A percentile compares a stretch with the other conserved stretches of the same genome.
These are phyloP conservation scores for Pterocles gutturalis DNA, from an alignment of 2,113 vertebrate genomes.

Conservation along the genomic window DNA sequence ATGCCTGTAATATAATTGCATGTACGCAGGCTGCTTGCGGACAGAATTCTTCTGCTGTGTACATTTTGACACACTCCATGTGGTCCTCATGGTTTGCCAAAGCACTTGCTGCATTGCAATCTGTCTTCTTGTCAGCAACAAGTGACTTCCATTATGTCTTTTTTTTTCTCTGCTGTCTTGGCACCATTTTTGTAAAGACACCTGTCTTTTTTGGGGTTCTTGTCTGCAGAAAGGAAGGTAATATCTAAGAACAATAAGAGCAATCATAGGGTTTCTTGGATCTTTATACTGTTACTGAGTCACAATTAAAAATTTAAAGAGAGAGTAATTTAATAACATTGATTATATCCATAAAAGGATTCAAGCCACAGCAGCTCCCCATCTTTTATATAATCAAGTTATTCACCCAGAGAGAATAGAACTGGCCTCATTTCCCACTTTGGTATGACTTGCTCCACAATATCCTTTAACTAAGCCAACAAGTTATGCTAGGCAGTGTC, in stretches of 20 bases:
- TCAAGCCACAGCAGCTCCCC: background rate
- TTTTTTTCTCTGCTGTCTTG: background rate
- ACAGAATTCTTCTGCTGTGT: constrained; percentile 51
- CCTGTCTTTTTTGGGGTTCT: background rate
- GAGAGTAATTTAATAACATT: background rate
- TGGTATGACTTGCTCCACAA: background rate
- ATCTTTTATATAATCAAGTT: background rate
- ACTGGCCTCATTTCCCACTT: background rate
- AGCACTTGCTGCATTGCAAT: constrained; percentile 51
- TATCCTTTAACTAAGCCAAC: background rate
- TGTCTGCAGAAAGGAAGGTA: background rate
- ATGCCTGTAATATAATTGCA: constrained; percentile 53
- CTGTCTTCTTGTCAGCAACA: constrained; percentile 43
- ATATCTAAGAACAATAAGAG: background rate
- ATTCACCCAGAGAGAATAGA: background rate
- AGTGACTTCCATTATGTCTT: background rate
- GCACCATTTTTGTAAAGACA: background rate
- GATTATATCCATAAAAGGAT: background rate
- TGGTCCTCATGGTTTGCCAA: constrained; percentile 45
- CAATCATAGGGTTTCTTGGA: background rate
- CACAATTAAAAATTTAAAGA: background rate
- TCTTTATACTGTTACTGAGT: background rate
- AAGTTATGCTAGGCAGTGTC: background rate
- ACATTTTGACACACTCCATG: constrained; percentile 50
- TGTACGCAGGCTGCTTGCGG: constrained; percentile 22